Evolutionary conservation across 2,113 vertebrate genomes (phyloP).

Genomic region (Passer montanus): DNA sequence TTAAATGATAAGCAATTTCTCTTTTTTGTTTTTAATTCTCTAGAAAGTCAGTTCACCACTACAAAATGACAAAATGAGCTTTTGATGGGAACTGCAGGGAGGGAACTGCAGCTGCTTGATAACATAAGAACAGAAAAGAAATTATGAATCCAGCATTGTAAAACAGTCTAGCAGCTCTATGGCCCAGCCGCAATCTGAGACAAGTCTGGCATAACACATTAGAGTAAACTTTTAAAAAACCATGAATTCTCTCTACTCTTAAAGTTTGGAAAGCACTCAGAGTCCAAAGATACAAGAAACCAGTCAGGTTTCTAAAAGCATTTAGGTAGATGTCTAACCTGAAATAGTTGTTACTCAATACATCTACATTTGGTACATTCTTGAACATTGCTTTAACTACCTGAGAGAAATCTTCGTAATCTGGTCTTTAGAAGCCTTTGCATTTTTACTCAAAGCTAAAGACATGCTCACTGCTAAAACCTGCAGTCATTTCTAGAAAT

Average conservation of each 20-base stretch:
- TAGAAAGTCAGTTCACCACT: background rate
- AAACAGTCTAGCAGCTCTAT: background rate
- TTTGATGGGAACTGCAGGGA: background rate
- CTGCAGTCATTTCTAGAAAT: background rate
- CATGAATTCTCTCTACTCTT: background rate
- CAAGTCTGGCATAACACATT: background rate
- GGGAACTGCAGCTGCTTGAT: constrained; percentile 5
- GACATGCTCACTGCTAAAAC: background rate
- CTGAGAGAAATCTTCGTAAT: background rate
- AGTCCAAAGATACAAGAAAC: background rate
- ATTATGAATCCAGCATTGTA: background rate
- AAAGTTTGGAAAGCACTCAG: background rate
- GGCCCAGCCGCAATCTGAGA: background rate
- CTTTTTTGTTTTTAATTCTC: background rate
- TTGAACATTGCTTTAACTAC: background rate
- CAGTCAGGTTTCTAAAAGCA: background rate
- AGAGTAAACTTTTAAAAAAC: background rate
- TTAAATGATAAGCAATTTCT: background rate
- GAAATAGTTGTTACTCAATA: background rate
- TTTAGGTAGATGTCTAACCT: background rate
- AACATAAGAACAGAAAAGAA: background rate
- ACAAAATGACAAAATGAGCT: constrained; percentile 2
- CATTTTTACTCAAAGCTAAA: background rate
- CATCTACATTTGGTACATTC: background rate
- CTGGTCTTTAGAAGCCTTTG: background rate